Conservation (phyloP, 2,888 invertebrate species). For the Drosophila mettleri region DNA sequence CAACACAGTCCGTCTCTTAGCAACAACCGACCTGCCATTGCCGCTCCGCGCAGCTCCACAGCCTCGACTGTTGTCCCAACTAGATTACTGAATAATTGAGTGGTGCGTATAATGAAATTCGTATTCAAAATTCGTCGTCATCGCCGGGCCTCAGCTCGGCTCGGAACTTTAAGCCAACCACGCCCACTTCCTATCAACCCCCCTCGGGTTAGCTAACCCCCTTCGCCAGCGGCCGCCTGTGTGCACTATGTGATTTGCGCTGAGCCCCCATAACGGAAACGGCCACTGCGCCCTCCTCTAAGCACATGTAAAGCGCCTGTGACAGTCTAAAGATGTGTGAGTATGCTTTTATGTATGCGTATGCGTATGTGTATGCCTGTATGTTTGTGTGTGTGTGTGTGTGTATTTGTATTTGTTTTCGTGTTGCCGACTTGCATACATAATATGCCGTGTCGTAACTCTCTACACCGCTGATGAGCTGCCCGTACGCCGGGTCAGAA, state of each 20-base stretch:
- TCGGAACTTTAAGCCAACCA: slow-evolving; percentile 1
- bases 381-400: slow-evolving; percentile 17
- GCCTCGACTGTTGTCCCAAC: slow-evolving; percentile 31
- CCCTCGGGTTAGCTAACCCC: background rate
- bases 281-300: slow-evolving; percentile 21
- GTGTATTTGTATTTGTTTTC: slow-evolving; percentile 65
- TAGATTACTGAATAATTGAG: slow-evolving; percentile 80
- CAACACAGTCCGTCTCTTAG: slow-evolving; percentile 27
- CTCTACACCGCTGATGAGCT: slow-evolving; percentile 9
- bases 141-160: slow-evolving; percentile 10
- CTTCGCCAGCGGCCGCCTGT: slow-evolving; percentile 12
- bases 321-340: slow-evolving; percentile 21
- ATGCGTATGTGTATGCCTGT: slow-evolving; percentile 61
- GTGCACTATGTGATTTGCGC: slow-evolving; percentile 48
- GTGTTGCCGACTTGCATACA: slow-evolving; percentile 77
- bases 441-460: slow-evolving; percentile 57
- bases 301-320: slow-evolving; percentile 28
- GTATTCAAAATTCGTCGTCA: slow-evolving; percentile 80
- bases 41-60: background rate
- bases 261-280: slow-evolving; percentile 37
- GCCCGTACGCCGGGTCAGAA: slow-evolving; percentile 34
- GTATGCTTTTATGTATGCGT: slow-evolving; percentile 13
- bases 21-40: background rate
- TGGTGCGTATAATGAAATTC: slow-evolving; percentile 78
- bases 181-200: slow-evolving; percentile 2